These are phyloP conservation scores for Stictonetta naevosa DNA, from an alignment of 2,113 vertebrate species.

Conservation along the genomic window DNA sequence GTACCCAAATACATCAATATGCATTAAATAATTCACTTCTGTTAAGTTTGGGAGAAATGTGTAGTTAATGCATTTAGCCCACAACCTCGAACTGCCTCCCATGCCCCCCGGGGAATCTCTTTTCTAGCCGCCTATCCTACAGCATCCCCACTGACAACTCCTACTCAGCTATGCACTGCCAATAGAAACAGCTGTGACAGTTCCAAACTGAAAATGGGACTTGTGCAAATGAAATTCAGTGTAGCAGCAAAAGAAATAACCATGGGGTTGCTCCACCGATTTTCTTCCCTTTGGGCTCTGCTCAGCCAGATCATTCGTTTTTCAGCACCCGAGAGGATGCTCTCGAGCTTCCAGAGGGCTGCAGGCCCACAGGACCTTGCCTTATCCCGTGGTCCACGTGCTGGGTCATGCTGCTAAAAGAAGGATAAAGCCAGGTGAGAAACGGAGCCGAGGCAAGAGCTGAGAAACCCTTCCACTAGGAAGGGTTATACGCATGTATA, in stretches of 20 bases:
- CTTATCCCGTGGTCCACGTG: background rate
- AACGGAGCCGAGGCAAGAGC: background rate
- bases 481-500: too few relatives aligned
- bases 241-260: constrained; percentile 41
- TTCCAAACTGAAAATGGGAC: constrained; percentile 63
- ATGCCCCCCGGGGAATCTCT: constrained; percentile 68
- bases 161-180: constrained; percentile 67
- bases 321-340: background rate
- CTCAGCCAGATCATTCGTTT: background rate
- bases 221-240: constrained; percentile 68
- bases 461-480: background rate
- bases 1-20: background rate
- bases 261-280: constrained; percentile 19
- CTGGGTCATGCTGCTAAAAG: accelerated
- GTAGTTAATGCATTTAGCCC: constrained; percentile 59
- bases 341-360: background rate
- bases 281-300: background rate
- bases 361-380: background rate
- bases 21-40: constrained; percentile 35
- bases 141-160: constrained; percentile 69
- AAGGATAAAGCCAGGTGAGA: background rate
- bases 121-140: constrained; percentile 39
- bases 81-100: constrained; percentile 63
- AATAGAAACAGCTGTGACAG: constrained; percentile 71
- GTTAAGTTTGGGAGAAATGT: constrained; percentile 48